Evolutionary conservation across 2,113 vertebrate species (phyloP), one percentile per base, ranked within the genome.

Genomic region (Hemichromis elongatus): DNA sequence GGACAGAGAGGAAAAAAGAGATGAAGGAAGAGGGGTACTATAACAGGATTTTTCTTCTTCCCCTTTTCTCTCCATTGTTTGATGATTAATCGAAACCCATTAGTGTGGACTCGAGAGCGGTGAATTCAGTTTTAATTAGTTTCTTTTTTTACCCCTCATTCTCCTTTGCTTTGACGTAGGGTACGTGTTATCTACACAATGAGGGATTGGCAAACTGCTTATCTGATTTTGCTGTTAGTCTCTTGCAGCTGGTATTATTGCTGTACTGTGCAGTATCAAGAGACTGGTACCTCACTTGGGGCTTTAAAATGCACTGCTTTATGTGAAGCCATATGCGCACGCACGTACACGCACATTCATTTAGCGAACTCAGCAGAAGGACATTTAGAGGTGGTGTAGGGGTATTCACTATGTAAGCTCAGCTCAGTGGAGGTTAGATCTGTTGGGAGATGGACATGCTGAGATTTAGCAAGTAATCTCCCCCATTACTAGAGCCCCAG

Each of bases 51-150:
- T 86, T 77, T 75, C 80, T 75, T 45, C 59, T 86, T 84, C 85
- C 81, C 33, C 21, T 84, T 53, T 87, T 78, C 47, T 42, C 28
- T 80, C 57, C 6, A 30, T 89, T 90, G 77, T 93, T 93, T 92
- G 89, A 94, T 94, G 93, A 96, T 95, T 94, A 95, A 95, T 95
- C 88, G 88, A 95, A 95, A 90, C 47, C 90, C 89, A 95, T 96
- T 95, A 95, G 92, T 88, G 86, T 63, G 28, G 80, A 92, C 86
- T 87, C 77, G 24, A 88, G 90, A 85, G 91, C 88, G 63, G 82
- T 91, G 91, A 93, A 94, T 94, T 94, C 90, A 77, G 40, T 90
- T 90, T 95, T 95, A 95, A 96, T 96, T 95, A 92, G 90, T 92
- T 95, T 95, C 85, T 91, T 93, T 93, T 94, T 93, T 91, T 89